Conservation (phyloP, 2,797 vertebrate genomes). For the Crax fasciolata region DNA sequence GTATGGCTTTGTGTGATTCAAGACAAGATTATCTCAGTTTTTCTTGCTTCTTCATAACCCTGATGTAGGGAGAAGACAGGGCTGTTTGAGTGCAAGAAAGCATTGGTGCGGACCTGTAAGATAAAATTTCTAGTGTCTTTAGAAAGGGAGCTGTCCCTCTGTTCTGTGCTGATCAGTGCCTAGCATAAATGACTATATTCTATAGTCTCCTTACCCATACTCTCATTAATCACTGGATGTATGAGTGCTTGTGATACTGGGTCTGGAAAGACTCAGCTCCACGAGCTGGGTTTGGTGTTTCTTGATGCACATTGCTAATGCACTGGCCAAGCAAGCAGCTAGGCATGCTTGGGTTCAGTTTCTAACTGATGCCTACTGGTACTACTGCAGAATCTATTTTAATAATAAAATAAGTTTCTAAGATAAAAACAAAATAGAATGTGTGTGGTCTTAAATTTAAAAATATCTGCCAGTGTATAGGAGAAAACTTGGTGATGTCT, state of each 20-base stretch:
- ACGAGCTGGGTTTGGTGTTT: neutral
- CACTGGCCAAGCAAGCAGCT: neutral
- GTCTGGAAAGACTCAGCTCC: fast-evolving
- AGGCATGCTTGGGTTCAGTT: neutral
- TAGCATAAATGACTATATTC: neutral
- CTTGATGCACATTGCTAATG: fast-evolving
- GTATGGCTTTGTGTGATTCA: neutral
- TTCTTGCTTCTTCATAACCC: neutral
- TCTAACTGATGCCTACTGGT: neutral
- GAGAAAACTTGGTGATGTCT: neutral
- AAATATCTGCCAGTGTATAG: neutral
- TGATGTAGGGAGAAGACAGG: too few relatives aligned
- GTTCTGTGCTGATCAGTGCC: neutral
- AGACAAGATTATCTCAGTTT: neutral
- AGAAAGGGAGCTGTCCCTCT: neutral
- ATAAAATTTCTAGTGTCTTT: neutral
- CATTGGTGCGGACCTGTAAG: neutral
- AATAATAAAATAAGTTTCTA: neutral
- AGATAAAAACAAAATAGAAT: neutral
- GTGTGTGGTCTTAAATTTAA: neutral
- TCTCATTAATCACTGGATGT: fast-evolving
- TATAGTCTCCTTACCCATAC: neutral
- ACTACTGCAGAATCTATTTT: neutral
- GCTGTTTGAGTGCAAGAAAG: neutral
- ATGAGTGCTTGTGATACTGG: fast-evolving